Evolutionary conservation across 2,888 invertebrate species (phyloP).

Genomic region (Graphium colonna): DNA sequence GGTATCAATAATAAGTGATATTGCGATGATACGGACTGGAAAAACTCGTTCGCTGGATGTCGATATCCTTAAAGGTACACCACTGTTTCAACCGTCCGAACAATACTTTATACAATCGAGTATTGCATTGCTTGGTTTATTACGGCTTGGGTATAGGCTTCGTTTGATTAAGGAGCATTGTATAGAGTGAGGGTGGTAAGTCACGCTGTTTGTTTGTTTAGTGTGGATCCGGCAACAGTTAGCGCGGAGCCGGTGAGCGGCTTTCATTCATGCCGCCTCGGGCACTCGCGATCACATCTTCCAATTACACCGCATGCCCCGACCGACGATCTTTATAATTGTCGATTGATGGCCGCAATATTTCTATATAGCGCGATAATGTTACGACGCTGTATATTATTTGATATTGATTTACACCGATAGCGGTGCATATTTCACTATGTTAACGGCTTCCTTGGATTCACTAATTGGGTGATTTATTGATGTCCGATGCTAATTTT

Average conservation of each 20-base stretch:
- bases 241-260: slow-evolving; percentile 67
- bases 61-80: slow-evolving; percentile 74
- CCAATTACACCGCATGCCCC: slow-evolving; percentile 69
- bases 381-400: slow-evolving; percentile 14
- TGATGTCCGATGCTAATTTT: neutral
- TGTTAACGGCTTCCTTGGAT: slow-evolving; percentile 7
- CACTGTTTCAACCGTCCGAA: slow-evolving; percentile 39
- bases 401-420: slow-evolving; percentile 19
- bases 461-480: slow-evolving; percentile 21
- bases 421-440: slow-evolving; percentile 9
- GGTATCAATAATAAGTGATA: slow-evolving; percentile 79
- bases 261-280: slow-evolving; percentile 78
- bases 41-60: slow-evolving; percentile 78
- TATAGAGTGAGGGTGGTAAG: slow-evolving; percentile 28
- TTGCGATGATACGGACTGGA: slow-evolving; percentile 79
- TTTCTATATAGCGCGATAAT: slow-evolving; percentile 30
- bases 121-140: slow-evolving; percentile 39
- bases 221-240: slow-evolving; percentile 47
- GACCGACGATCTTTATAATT: slow-evolving; percentile 67
- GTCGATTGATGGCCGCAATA: slow-evolving; percentile 53
- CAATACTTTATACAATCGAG: slow-evolving; percentile 24
- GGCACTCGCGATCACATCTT: slow-evolving; percentile 77
- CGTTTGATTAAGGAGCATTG: slow-evolving; percentile 37
- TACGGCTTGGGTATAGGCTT: neutral
- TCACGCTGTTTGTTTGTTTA: slow-evolving; percentile 41